Evolutionary conservation across 2,797 vertebrate species (phyloP).

Genomic region (Lindbergichthys nudifrons): DNA sequence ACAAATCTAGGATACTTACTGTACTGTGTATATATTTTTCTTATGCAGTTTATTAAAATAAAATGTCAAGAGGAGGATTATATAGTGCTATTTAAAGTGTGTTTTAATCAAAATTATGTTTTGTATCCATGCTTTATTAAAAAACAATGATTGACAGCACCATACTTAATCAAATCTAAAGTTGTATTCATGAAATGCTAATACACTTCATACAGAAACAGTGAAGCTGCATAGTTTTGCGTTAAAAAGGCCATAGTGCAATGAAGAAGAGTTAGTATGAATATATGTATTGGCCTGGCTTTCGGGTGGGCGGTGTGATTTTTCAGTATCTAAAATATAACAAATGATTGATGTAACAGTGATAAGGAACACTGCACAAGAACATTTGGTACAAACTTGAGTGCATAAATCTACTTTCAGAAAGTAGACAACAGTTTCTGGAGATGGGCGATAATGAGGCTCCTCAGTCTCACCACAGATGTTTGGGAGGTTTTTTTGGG

Average conservation of each 20-base stretch:
- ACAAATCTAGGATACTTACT: background rate
- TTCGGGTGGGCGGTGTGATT: background rate
- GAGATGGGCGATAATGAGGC: slow-evolving; percentile 33
- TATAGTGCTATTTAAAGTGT: background rate
- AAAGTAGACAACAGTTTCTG: background rate
- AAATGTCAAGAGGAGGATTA: background rate
- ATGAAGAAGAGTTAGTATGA: background rate
- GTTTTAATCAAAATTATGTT: no score
- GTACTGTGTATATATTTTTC: background rate
- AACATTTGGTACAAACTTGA: background rate
- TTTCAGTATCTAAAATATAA: background rate
- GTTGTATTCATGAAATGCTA: background rate
- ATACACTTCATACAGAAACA: background rate
- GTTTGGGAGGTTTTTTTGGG: slow-evolving; percentile 7
- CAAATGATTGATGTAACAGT: background rate
- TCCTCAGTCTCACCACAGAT: slow-evolving; percentile 26
- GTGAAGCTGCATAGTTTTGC: no score
- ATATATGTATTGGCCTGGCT: no score
- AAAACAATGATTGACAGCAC: background rate
- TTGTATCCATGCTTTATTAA: background rate
- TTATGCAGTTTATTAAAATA: background rate
- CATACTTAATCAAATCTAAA: background rate
- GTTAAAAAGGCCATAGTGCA: background rate
- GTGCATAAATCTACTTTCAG: background rate
- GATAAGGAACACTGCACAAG: background rate